Percentiles rank a stretch among this genome's conserved stretches.
Evolutionary conservation across 2,113 vertebrate genomes (phyloP).

Genomic region (Poicephalus gulielmi): DNA sequence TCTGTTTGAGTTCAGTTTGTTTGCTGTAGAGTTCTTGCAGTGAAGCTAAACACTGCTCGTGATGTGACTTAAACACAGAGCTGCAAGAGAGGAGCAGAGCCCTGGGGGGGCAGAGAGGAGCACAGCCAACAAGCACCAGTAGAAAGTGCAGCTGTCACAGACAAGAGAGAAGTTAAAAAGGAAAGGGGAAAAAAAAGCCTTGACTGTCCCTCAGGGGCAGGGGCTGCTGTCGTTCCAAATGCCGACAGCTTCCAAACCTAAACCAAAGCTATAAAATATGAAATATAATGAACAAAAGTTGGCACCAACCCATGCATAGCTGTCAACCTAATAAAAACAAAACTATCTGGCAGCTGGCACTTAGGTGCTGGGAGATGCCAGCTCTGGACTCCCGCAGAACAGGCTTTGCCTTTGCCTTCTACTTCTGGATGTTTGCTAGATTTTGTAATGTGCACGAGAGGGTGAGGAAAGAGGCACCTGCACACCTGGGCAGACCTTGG

Average conservation of each 20-base stretch:
- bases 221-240: constrained; percentile 72
- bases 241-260: constrained; percentile 66
- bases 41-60: fast-evolving
- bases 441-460: neutral
- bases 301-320: constrained; percentile 66
- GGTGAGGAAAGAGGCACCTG: neutral
- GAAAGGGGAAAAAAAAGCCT: neutral
- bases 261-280: constrained; percentile 72
- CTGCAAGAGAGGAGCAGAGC: constrained; percentile 16
- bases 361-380: constrained; percentile 60
- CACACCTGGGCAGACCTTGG: neutral
- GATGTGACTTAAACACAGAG: neutral
- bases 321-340: constrained; percentile 74
- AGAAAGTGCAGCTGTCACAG: constrained; percentile 64
- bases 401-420: constrained; percentile 25
- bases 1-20: neutral
- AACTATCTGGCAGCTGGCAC: constrained; percentile 73
- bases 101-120: constrained; percentile 14
- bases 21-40: neutral
- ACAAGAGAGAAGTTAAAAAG: constrained; percentile 64
- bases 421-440: neutral
- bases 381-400: constrained; percentile 25
- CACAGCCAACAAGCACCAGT: constrained; percentile 24
- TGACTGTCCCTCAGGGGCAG: constrained; percentile 64
- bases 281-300: constrained; percentile 73